Evolutionary conservation across 30 jellyfish, hydroid and myxozoan species (phyloP).

Genomic region (Chrysaora quinquecirrha): DNA sequence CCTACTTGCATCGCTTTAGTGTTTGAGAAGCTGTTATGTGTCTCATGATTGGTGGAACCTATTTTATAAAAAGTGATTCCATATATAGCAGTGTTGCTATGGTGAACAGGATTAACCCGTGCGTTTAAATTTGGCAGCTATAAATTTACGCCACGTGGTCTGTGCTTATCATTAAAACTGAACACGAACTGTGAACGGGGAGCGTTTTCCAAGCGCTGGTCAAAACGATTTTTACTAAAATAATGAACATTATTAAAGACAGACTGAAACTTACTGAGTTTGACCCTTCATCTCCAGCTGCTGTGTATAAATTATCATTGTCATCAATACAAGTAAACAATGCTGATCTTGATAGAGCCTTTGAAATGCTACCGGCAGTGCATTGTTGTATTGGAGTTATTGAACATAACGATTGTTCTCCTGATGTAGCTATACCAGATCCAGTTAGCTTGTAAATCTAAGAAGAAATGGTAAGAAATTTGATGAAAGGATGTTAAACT

Average conservation of each 20-base stretch:
- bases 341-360: conserved; percentile 79
- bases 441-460: conserved; percentile 66
- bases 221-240: too few species aligned
- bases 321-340: conserved; percentile 73
- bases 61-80: not conserved
- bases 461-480: not conserved
- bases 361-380: conserved; percentile 78
- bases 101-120: too few species aligned
- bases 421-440: conserved; percentile 45
- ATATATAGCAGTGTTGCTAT: not conserved
- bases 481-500: not conserved
- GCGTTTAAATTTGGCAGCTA: too few species aligned
- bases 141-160: too few species aligned
- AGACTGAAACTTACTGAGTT: too few species aligned
- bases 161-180: too few species aligned
- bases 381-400: conserved; percentile 51
- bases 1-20: too few species aligned
- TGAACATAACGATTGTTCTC: conserved; percentile 40
- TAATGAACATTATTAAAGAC: too few species aligned
- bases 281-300: conserved; percentile 96
- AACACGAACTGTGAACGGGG: too few species aligned
- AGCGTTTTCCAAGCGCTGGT: too few species aligned
- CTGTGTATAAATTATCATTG: conserved; percentile 40
- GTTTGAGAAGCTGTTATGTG: too few species aligned
- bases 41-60: too few species aligned